phyloP scores from a whole-genome alignment of 1,140 invertebrate genomes.

The Ceratina japonica region DNA sequence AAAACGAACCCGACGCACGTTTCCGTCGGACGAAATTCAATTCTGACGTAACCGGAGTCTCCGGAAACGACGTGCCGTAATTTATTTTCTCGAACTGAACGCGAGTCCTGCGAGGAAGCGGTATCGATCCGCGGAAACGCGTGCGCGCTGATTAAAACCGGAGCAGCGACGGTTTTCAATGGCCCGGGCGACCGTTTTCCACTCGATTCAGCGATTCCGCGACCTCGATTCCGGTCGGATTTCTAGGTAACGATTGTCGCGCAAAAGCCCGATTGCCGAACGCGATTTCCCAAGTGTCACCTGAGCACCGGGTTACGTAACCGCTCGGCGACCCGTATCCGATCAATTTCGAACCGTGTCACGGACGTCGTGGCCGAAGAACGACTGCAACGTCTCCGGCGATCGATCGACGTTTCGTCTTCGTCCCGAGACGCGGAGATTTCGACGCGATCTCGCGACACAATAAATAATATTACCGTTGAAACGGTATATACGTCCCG shows the following conservation, averaged over 20 bases:
- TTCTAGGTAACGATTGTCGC: slow-evolving; percentile 59
- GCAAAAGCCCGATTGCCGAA: slow-evolving; percentile 65
- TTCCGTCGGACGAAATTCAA: no score
- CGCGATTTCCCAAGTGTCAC: slow-evolving; percentile 56
- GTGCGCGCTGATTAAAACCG: not conserved
- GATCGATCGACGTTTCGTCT: not conserved
- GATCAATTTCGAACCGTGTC: slow-evolving; percentile 9
- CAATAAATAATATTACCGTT: not conserved
- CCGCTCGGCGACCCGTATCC: not conserved
- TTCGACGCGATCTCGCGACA: not conserved
- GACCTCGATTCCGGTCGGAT: slow-evolving; percentile 60
- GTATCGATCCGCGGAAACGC: slow-evolving; percentile 23
- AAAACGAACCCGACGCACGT: no score
- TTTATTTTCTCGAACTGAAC: not conserved
- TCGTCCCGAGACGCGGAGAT: not conserved
- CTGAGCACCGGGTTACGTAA: slow-evolving; percentile 50
- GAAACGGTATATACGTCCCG: not conserved
- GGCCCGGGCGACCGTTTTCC: not conserved
- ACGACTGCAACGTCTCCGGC: no score
- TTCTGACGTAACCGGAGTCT: no score
- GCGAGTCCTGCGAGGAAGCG: not conserved
- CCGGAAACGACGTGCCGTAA: no score
- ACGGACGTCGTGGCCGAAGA: no score
- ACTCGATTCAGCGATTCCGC: slow-evolving; percentile 37
- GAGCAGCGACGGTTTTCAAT: not conserved